Conservation (phyloP, 2,113 vertebrate species). For the Ageneiosus marmoratus region DNA sequence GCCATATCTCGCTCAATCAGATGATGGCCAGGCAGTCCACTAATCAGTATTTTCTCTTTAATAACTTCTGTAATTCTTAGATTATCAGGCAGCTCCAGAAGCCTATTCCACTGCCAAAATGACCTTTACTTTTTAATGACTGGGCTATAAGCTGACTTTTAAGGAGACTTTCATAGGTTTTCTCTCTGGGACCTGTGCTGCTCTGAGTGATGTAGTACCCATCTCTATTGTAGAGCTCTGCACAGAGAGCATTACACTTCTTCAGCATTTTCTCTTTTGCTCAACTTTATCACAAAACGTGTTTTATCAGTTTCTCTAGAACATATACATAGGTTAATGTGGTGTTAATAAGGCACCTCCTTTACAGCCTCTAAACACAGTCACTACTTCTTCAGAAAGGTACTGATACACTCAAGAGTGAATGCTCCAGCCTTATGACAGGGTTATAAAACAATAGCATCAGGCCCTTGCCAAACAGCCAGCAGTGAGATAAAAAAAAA, state of each 20-base stretch:
- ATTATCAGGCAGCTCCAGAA: slow-evolving; percentile 62
- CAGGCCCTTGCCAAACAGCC: slow-evolving; percentile 12
- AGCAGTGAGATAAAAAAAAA: slow-evolving; percentile 34
- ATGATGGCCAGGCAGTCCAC: slow-evolving; percentile 31
- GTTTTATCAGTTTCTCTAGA: not conserved
- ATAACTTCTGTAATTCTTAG: slow-evolving; percentile 62
- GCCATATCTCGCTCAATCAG: slow-evolving; percentile 48
- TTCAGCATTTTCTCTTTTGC: not conserved
- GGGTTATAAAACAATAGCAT: slow-evolving; percentile 19
- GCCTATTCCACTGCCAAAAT: slow-evolving; percentile 58
- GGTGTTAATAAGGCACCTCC: not conserved
- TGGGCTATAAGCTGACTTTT: slow-evolving; percentile 56
- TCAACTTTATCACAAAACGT: not conserved
- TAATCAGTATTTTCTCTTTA: slow-evolving; percentile 55
- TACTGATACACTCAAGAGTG: not conserved
- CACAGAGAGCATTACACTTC: not conserved
- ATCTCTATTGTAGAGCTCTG: slow-evolving; percentile 6
- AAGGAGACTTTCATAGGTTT: slow-evolving; percentile 42
- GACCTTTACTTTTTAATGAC: slow-evolving; percentile 60
- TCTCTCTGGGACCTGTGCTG: slow-evolving; percentile 19
- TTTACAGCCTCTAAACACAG: slow-evolving; percentile 2
- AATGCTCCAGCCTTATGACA: slow-evolving; percentile 4
- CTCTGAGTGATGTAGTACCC: slow-evolving; percentile 7
- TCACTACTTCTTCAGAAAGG: not conserved
- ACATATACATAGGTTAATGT: not conserved